These are phyloP conservation scores for Hystrix cristata DNA, from an alignment of 2,113 vertebrate species.

Conservation along the genomic window DNA sequence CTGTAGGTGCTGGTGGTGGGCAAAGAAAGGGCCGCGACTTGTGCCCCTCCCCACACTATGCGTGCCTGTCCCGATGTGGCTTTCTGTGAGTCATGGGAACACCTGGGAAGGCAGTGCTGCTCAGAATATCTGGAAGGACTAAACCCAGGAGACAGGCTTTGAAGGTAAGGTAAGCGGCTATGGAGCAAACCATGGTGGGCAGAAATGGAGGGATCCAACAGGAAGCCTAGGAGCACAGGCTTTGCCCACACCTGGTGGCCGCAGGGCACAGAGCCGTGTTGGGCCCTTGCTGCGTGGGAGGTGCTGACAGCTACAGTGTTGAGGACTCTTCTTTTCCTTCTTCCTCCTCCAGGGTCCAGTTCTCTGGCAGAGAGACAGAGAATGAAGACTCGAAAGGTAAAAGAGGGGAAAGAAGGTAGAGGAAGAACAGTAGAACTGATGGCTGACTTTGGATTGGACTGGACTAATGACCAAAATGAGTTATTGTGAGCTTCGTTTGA, in stretches of 20 bases:
- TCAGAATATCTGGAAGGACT: background rate
- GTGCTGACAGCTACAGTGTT: accelerated
- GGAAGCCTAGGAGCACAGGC: accelerated
- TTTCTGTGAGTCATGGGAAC: background rate
- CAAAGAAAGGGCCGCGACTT: accelerated
- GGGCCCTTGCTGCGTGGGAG: too few species aligned
- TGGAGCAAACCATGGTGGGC: background rate
- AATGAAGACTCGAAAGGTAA: background rate
- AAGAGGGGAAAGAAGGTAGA: background rate
- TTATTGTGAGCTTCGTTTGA: background rate
- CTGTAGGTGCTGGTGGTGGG: background rate
- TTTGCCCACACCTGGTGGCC: accelerated
- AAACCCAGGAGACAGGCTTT: background rate
- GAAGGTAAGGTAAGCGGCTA: too few species aligned
- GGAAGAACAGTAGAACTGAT: background rate
- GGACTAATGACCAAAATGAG: background rate
- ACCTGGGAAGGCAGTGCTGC: background rate
- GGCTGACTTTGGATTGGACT: background rate
- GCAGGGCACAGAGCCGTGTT: accelerated
- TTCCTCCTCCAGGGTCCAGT: background rate
- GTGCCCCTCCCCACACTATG: accelerated
- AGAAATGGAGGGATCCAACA: too few species aligned
- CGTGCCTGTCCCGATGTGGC: background rate
- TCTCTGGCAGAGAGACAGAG: background rate
- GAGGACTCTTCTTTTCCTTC: background rate